A percentile compares a stretch with the other conserved stretches of the same genome.
These are phyloP conservation scores for Grallaria varia DNA, from an alignment of 2,113 vertebrate genomes.

Conservation along the genomic window DNA sequence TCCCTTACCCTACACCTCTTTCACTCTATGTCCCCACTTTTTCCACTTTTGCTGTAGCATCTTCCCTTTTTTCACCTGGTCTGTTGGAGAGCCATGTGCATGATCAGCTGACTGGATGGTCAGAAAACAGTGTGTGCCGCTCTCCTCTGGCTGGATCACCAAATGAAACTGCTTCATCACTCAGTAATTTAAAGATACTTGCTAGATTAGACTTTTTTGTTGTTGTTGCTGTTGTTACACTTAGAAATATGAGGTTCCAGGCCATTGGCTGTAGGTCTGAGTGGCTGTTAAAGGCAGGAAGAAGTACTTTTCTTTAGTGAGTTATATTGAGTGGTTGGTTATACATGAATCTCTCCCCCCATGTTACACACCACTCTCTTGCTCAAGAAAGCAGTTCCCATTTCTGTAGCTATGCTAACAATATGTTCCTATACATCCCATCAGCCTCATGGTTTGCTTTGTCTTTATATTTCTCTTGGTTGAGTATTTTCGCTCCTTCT, in stretches of 20 bases:
- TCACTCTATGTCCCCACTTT: background rate
- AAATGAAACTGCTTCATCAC: background rate
- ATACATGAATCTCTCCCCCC: background rate
- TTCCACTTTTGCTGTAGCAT: background rate
- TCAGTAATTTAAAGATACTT: background rate
- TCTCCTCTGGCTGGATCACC: background rate
- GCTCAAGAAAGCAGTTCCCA: background rate
- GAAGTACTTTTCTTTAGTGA: background rate
- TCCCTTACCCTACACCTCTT: background rate
- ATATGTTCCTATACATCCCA: background rate
- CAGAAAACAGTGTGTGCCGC: background rate
- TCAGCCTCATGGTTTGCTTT: background rate
- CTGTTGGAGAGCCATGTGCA: accelerated
- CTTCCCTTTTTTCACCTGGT: background rate
- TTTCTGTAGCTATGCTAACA: background rate
- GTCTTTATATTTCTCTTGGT: background rate
- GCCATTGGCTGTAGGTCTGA: background rate
- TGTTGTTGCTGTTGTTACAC: background rate
- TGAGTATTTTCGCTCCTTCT: background rate
- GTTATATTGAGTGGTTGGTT: background rate
- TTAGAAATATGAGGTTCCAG: background rate
- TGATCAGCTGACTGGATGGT: background rate
- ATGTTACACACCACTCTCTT: background rate
- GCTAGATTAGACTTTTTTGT: background rate
- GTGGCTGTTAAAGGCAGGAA: background rate